Conservation (phyloP, 1,140 invertebrate species). For the Holcopasites calliopsidis region DNA sequence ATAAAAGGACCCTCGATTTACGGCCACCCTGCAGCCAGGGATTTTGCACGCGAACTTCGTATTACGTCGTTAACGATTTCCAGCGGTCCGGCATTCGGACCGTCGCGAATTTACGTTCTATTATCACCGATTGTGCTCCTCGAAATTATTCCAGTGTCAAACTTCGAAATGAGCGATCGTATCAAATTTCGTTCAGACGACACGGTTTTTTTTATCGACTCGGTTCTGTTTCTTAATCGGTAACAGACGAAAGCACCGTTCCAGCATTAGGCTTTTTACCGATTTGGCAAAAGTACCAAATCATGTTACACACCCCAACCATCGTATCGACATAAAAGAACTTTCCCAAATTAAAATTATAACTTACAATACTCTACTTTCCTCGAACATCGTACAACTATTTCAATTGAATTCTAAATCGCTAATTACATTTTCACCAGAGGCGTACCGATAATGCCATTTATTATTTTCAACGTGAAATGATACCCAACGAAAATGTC, state of each 20-base stretch:
- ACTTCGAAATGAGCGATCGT: neutral
- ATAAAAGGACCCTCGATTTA: constrained; percentile 49
- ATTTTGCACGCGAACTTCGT: constrained; percentile 33
- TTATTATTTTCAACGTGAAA: constrained; percentile 9
- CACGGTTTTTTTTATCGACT: too few relatives aligned
- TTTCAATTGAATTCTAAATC: neutral
- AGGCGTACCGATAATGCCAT: neutral
- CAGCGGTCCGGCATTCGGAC: neutral
- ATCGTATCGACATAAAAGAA: too few relatives aligned
- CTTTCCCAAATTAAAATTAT: too few relatives aligned
- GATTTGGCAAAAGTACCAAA: too few relatives aligned
- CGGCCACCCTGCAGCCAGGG: constrained; percentile 20
- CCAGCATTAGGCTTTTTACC: too few relatives aligned
- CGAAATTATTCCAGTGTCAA: neutral
- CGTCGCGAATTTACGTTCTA: constrained; percentile 2
- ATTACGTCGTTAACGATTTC: constrained; percentile 37
- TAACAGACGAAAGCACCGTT: too few relatives aligned
- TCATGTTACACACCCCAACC: too few relatives aligned
- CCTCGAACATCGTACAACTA: neutral
- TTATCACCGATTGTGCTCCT: neutral
- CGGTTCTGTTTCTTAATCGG: too few relatives aligned
- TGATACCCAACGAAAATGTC: constrained; percentile 6
- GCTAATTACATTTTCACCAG: neutral
- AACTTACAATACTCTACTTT: too few relatives aligned
- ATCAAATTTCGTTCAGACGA: too few relatives aligned